Base-by-base conservation (phyloP, 2,797 vertebrate genomes). In the Pteronotus mesoamericanus region DNA sequence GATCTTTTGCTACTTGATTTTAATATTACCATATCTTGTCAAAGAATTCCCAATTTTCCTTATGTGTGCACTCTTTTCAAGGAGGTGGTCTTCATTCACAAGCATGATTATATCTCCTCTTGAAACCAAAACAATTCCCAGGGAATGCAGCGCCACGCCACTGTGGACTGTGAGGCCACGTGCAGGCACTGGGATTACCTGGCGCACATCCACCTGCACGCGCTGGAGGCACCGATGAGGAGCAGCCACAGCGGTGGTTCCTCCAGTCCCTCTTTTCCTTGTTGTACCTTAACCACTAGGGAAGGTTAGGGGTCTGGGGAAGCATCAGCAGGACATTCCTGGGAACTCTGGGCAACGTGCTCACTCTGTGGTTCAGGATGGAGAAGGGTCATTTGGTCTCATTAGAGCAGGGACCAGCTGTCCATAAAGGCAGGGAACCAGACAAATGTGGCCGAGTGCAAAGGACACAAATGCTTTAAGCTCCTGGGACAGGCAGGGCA, bases 181-280 rank as follows among this genome's bases (percentile, higher is more conserved):
- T 19, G 64, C 9, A 10, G 59, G 18, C n/a, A 5, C 26, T 6
- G n/a, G n/a, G 16, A 8, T 6, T 9, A 6, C 26, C 6, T 15
- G 48, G 32, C 72, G 11, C 51, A 12, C 6, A 1, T 0, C n/a
- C n/a, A 8, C 37, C 12, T 53, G 9, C 11, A 1, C 22, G 15
- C 6, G 2, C 6, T 6, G 34, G 37, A 39, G 0, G 18, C 14
- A 0, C 9, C 6, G 51, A 53, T 4, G 39, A 84, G 44, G 68
- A 57, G 29, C 0, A 26, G n/a, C 11, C 55, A 6, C 4, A 2
- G 29, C 0, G 3, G 18, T 0, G 0, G 5, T 5, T 39, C 42
- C 44, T 51, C 22, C 37, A 1, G 2, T 5, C 15, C 34, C 7
- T 19, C 69, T 51, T 74, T n/a, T 39, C 48, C 74, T 44, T 29